Conservation (phyloP, 2,888 invertebrate genomes). For the Hyppa rectilinea region DNA sequence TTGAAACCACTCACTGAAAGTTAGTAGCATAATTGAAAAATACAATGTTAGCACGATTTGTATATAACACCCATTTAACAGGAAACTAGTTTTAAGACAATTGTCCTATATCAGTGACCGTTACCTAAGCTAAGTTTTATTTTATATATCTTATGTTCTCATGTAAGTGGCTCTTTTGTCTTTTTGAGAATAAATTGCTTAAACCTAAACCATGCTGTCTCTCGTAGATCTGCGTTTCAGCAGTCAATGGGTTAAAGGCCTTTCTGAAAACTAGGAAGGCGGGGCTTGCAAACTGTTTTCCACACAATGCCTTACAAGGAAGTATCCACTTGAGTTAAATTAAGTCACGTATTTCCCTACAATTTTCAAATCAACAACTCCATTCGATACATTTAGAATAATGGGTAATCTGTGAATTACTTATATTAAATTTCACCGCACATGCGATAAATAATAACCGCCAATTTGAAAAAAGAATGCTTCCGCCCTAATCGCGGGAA, state of each 20-base stretch:
- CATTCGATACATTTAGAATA: constrained; percentile 23
- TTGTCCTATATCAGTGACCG: too few species aligned
- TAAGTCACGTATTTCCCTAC: constrained; percentile 23
- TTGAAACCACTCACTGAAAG: too few species aligned
- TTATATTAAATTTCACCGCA: constrained; percentile 55
- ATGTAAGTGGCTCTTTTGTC: too few species aligned
- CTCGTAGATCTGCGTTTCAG: too few species aligned
- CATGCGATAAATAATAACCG: constrained; percentile 57
- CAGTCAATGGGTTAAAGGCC: neutral
- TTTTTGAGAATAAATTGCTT: too few species aligned
- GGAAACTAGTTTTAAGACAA: too few species aligned
- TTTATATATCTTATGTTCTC: too few species aligned
- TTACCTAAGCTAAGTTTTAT: too few species aligned
- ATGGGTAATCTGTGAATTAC: constrained; percentile 51
- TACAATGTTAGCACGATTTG: too few species aligned
- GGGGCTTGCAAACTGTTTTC: neutral
- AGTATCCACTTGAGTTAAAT: constrained; percentile 9
- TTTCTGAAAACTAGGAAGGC: neutral
- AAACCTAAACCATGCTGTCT: too few species aligned
- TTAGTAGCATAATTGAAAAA: too few species aligned
- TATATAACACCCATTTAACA: too few species aligned
- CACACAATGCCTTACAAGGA: neutral
- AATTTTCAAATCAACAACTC: constrained; percentile 50
- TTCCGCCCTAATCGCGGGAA: constrained; percentile 66
- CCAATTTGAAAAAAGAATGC: constrained; percentile 68